These are phyloP conservation scores for Tautogolabrus adspersus DNA, from an alignment of 2,113 vertebrate genomes.

Conservation along the genomic window DNA sequence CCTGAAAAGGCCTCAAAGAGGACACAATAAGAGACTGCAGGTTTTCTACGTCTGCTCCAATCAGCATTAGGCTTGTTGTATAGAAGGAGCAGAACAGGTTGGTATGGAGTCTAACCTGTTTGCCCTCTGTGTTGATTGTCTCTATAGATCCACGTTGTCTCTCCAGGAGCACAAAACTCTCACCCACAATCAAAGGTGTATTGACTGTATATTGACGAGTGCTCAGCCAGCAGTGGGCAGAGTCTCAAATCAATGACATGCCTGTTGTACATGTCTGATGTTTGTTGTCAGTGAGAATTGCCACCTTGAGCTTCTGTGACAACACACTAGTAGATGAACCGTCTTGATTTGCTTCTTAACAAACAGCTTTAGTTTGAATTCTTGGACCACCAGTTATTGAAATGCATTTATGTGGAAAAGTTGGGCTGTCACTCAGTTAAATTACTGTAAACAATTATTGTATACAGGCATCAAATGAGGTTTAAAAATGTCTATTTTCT, in stretches of 20 bases:
- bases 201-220: constrained; percentile 81
- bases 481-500: too few relatives aligned
- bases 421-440: too few relatives aligned
- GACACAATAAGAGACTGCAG: constrained; percentile 53
- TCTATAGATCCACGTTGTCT: constrained; percentile 77
- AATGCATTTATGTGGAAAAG: neutral
- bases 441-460: too few relatives aligned
- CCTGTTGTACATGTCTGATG: constrained; percentile 63
- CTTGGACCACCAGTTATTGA: neutral
- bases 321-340: constrained; percentile 21
- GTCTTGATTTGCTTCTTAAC: neutral
- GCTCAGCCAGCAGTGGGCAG: constrained; percentile 67
- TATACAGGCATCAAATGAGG: too few relatives aligned
- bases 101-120: constrained; percentile 51
- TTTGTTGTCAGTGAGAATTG: constrained; percentile 54
- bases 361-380: neutral
- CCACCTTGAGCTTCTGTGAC: constrained; percentile 61
- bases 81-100: constrained; percentile 47
- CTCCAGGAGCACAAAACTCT: constrained; percentile 78
- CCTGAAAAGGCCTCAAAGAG: constrained; percentile 47
- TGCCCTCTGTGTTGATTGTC: constrained; percentile 80
- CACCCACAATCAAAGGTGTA: constrained; percentile 80
- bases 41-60: constrained; percentile 61
- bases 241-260: constrained; percentile 82
- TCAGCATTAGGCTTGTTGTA: constrained; percentile 69